These are phyloP conservation scores for Sesia apiformis DNA, from an alignment of 2,888 invertebrate genomes.

Conservation along the genomic window DNA sequence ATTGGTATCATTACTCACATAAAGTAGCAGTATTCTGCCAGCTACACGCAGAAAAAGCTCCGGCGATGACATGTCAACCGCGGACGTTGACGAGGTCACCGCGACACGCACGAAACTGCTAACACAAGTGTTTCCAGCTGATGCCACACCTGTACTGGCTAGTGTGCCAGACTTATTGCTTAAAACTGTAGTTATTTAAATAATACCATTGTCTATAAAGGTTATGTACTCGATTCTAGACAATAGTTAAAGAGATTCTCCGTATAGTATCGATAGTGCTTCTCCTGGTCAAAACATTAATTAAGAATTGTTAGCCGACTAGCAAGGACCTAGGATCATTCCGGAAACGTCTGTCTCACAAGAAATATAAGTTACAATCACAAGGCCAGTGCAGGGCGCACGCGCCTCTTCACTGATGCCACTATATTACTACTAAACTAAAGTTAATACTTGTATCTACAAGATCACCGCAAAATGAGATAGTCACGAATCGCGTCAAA, in stretches of 20 bases:
- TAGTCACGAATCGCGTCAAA: not conserved
- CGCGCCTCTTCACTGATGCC: not conserved
- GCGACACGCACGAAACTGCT: not conserved
- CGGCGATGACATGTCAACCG: conserved; percentile 27
- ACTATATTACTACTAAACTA: not conserved
- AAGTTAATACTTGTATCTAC: not conserved
- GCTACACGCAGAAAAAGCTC: conserved; percentile 28
- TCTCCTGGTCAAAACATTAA: too few relatives aligned
- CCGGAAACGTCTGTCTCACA: not conserved
- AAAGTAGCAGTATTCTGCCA: conserved; percentile 27
- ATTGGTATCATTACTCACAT: conserved; percentile 23
- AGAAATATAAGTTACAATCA: not conserved
- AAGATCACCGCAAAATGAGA: not conserved
- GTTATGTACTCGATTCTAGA: too few relatives aligned
- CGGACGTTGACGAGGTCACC: conserved; percentile 26
- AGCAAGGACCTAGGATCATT: not conserved
- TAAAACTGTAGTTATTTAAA: not conserved
- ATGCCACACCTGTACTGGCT: conserved; percentile 29
- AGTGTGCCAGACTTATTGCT: conserved; percentile 1
- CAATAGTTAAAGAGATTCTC: too few relatives aligned
- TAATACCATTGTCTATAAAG: too few relatives aligned
- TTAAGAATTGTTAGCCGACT: not conserved
- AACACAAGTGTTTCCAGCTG: conserved; percentile 41
- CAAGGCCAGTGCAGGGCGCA: not conserved
- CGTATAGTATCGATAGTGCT: too few relatives aligned